phyloP scores from a whole-genome alignment of 2,797 vertebrate genomes.

The Amphiprion clarkii region DNA sequence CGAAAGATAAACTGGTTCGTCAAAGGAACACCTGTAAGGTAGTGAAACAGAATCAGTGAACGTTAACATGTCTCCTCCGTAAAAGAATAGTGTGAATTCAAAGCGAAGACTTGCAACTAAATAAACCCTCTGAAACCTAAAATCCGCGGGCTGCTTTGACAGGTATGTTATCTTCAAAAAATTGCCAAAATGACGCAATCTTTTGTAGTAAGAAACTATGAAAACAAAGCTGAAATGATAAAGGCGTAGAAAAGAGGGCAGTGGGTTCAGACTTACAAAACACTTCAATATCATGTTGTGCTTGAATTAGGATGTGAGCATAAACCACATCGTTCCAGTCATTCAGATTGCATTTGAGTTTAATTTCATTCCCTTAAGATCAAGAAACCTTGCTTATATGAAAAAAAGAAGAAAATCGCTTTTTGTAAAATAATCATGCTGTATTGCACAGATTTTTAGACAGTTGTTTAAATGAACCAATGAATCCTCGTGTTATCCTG shows the following conservation, averaged over 20 bases:
- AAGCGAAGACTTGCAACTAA: conserved; percentile 2
- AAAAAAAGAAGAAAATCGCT: conserved; percentile 33
- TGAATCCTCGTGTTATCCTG: conserved; percentile 74
- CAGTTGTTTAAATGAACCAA: conserved; percentile 78
- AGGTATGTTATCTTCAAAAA: background rate
- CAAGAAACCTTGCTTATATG: conserved; percentile 60
- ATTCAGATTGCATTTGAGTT: conserved; percentile 64
- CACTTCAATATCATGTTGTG: conserved; percentile 37
- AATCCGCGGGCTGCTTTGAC: too few species aligned
- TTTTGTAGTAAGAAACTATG: background rate
- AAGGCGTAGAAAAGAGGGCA: conserved; percentile 32
- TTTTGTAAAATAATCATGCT: conserved; percentile 74
- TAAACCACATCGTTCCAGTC: conserved; percentile 63
- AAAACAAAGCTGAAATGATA: conserved; percentile 49
- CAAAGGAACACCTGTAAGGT: conserved; percentile 22
- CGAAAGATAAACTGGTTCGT: conserved; percentile 32
- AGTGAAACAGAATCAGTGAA: conserved; percentile 11
- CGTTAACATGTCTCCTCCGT: conserved; percentile 1
- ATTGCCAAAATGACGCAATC: conserved; percentile 38
- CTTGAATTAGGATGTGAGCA: conserved; percentile 45
- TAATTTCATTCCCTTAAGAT: conserved; percentile 76
- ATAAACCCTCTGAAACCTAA: background rate
- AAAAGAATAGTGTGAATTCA: conserved; percentile 1
- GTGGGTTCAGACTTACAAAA: conserved; percentile 48
- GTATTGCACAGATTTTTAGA: conserved; percentile 73